phyloP scores from a whole-genome alignment of 2,797 vertebrate species.

The Syngnathus acus region DNA sequence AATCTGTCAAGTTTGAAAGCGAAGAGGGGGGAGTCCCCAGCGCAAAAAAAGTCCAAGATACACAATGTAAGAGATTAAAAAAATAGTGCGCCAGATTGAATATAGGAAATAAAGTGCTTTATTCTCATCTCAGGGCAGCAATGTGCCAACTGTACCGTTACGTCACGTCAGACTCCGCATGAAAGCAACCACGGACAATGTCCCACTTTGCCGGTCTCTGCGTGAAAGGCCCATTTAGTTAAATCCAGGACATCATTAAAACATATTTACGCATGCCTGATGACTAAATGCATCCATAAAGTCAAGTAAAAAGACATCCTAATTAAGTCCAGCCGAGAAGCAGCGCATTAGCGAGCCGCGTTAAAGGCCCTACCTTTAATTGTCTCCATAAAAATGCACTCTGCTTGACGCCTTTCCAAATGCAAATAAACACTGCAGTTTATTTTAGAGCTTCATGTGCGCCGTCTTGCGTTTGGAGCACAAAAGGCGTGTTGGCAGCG shows the following conservation, averaged over 20 bases:
- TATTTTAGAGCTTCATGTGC: conserved; percentile 5
- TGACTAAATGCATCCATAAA: conserved; percentile 5
- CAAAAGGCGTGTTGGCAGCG: conserved; percentile 9
- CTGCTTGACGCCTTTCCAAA: conserved; percentile 10
- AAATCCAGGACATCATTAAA: conserved; percentile 1
- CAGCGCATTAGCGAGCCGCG: conserved; percentile 8
- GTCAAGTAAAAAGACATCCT: conserved; percentile 3
- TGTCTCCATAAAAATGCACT: conserved; percentile 6
- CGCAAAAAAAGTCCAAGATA: background rate
- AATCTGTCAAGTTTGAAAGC: background rate
- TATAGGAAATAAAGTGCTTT: background rate
- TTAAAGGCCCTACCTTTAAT: conserved; percentile 17
- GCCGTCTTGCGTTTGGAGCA: conserved; percentile 6
- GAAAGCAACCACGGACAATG: background rate
- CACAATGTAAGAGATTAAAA: background rate
- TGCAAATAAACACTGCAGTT: conserved; percentile 21
- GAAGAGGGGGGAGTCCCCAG: background rate
- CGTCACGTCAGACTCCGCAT: background rate
- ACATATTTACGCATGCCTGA: background rate
- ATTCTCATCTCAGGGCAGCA: background rate
- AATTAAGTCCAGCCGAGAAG: conserved; percentile 2
- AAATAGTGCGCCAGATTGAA: background rate
- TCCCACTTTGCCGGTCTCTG: background rate
- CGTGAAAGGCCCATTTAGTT: background rate
- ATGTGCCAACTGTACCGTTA: too few species aligned